These are phyloP conservation scores for Platyura marginata DNA, from an alignment of 1,140 invertebrate genomes.

Conservation along the genomic window DNA sequence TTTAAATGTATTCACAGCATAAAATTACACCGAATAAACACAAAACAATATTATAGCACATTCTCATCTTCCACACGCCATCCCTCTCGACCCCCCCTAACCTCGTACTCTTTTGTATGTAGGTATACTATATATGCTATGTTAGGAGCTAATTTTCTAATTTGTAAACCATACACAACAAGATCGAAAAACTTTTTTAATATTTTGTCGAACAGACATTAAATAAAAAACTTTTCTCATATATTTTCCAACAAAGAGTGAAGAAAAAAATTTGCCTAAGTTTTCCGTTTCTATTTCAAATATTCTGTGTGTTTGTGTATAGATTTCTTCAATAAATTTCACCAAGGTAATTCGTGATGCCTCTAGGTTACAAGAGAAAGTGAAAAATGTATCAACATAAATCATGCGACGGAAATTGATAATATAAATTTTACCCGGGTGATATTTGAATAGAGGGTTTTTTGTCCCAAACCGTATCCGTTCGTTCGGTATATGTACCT, in stretches of 20 bases:
- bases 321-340: background rate
- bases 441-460: background rate
- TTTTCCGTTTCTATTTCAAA: background rate
- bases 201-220: slow-evolving; percentile 2
- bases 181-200: slow-evolving; percentile 3
- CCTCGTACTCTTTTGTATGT: no score
- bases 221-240: slow-evolving; percentile 1
- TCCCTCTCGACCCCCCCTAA: no score
- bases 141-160: background rate
- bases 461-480: no score
- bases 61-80: no score
- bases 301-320: background rate
- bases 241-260: background rate
- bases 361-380: slow-evolving; percentile 8
- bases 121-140: no score
- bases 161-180: background rate
- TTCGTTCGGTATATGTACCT: no score
- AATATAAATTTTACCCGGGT: background rate
- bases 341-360: background rate
- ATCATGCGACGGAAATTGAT: background rate
- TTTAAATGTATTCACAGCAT: no score
- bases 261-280: background rate
- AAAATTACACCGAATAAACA: no score
- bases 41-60: no score
- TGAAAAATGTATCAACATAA: slow-evolving; percentile 5